These are phyloP conservation scores for Plumapathes pennacea DNA, from an alignment of 92 coral and sea anemone species.

Conservation along the genomic window DNA sequence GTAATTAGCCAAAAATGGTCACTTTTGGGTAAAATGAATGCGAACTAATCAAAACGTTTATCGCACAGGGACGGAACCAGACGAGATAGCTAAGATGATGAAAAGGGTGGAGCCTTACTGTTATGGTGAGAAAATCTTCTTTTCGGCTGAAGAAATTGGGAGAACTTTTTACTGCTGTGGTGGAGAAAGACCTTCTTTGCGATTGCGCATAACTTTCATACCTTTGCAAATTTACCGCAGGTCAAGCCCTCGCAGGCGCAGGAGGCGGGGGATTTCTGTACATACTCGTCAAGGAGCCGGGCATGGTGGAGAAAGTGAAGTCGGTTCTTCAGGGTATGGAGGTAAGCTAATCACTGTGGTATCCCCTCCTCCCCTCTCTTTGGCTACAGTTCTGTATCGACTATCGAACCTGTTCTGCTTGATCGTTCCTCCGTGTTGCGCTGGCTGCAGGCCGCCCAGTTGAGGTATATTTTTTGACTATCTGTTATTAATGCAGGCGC, in stretches of 20 bases:
- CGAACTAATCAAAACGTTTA: no score
- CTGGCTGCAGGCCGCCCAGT: no score
- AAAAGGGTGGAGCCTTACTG: conserved; percentile 75
- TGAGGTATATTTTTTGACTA: no score
- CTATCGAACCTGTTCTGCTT: no score
- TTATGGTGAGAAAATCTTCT: conserved; percentile 46
- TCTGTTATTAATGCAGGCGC: no score
- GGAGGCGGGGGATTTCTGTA: conserved; percentile 97
- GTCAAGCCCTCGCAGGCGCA: conserved; percentile 94
- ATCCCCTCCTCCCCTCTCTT: no score
- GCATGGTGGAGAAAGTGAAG: conserved; percentile 64
- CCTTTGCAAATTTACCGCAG: conserved; percentile 36
- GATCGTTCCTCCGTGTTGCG: no score
- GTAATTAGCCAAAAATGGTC: no score
- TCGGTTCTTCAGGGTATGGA: conserved; percentile 5
- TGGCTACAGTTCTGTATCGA: no score
- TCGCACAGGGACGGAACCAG: conserved; percentile 94
- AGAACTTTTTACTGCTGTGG: not conserved
- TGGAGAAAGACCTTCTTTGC: not conserved
- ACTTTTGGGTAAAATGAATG: no score
- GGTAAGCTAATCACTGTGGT: conserved; percentile 1
- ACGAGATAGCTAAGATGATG: conserved; percentile 70
- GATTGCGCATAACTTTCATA: not conserved
- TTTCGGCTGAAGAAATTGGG: not conserved
- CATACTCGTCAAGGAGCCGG: conserved; percentile 77